Conservation (phyloP, 1,140 invertebrate species). For the Lepidostoma basale region DNA sequence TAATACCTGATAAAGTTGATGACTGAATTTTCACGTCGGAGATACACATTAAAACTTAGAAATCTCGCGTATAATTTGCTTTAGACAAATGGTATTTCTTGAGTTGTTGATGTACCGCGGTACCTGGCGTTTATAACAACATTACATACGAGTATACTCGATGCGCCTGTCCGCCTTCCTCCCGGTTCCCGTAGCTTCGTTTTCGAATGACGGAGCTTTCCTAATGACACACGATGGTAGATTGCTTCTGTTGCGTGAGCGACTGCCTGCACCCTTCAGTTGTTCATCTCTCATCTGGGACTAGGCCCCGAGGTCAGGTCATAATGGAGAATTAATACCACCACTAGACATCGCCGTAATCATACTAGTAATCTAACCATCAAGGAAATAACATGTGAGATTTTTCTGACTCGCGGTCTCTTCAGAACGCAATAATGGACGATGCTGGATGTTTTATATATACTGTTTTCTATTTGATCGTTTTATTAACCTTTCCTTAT, state of each 20-base stretch:
- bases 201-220: not conserved
- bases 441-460: too few relatives aligned
- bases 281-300: not conserved
- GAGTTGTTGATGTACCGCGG: not conserved
- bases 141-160: not conserved
- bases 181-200: not conserved
- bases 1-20: too few relatives aligned
- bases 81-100: constrained; percentile 22
- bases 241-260: not conserved
- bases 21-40: too few relatives aligned
- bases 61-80: too few relatives aligned
- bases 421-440: too few relatives aligned
- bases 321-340: not conserved
- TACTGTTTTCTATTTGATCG: too few relatives aligned
- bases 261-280: not conserved
- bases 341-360: constrained; percentile 3
- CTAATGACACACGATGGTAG: not conserved
- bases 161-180: not conserved
- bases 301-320: not conserved
- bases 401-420: too few relatives aligned
- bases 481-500: too few relatives aligned
- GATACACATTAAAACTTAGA: too few relatives aligned
- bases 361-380: constrained; percentile 15
- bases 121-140: too few relatives aligned
- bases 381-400: not conserved